Base-by-base conservation (phyloP, 2,888 invertebrate species). In the Nezara viridula region DNA sequence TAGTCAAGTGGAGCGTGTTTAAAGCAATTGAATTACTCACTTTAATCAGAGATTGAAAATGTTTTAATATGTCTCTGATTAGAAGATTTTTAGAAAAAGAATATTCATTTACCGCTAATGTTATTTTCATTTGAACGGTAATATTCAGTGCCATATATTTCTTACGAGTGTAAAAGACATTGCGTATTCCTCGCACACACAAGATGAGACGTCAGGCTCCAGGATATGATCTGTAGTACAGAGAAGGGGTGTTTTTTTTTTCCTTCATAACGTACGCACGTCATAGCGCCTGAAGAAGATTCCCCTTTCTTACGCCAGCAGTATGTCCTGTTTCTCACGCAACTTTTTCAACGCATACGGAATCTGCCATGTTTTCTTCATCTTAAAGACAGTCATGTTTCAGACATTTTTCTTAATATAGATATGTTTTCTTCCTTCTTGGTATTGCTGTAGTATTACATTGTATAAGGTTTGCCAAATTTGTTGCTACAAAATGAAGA, bases 311-410 rank as follows among this genome's bases (percentile, higher is more conserved):
- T 27, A 32, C 66, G 66, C 14, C 19, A 37, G 66, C 66, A 1
- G 66, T 37, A 16, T 37, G 66, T 73, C 66, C 66, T 73, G 66
- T 32, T 73, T 73, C 66, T 37, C 66, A 73, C 66, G 66, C 66
- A 19, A 60, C 37, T 32, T 73, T 37, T 37, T 37, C 66, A 37
- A 16, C 32, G 24, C 4, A 19, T 14, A 9, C 1, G 19, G 32
- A 6, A 4, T 37, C 6, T 19, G 32, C 19, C 37, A 37, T 19
- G 66, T 73, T 73, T 4, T 37, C n/a, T n/a, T 19, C 10, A 27
- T 27, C 12, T 19, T 12, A 0, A 37, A 37, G 66, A 19, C 66
- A 37, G 16, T 73, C 7, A 37, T 73, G 32, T 7, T 21, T 19
- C 21, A 6, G 66, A 73, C 19, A 37, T 16, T 19, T 19, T 32